Conservation (phyloP, 2,113 vertebrate species). For the Mesocricetus auratus region DNA sequence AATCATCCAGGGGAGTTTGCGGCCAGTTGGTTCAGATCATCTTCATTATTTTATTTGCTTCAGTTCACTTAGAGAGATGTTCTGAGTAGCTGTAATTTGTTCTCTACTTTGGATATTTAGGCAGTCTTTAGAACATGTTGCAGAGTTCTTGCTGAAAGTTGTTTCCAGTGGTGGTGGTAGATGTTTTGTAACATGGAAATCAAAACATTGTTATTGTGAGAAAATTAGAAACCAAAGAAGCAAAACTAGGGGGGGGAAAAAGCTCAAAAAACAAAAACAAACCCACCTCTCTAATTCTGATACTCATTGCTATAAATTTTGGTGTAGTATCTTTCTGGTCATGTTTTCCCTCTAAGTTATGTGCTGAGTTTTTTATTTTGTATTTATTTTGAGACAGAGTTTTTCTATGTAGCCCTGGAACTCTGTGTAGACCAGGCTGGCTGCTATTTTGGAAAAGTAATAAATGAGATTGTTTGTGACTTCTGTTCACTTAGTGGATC, state of each 20-base stretch:
- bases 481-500: background rate
- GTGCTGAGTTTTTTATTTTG: background rate
- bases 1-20: background rate
- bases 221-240: background rate
- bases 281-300: background rate
- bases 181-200: conserved; percentile 28
- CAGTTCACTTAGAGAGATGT: background rate
- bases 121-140: background rate
- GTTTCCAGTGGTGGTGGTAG: background rate
- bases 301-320: background rate
- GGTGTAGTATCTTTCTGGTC: background rate
- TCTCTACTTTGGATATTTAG: background rate
- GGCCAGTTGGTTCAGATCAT: background rate
- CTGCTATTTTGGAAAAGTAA: background rate
- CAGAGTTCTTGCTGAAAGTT: conserved; percentile 7
- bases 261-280: background rate
- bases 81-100: conserved; percentile 40
- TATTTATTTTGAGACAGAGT: background rate
- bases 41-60: conserved; percentile 42
- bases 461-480: background rate
- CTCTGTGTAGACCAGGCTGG: background rate
- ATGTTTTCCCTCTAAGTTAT: background rate
- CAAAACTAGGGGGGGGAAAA: background rate
- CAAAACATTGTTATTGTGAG: background rate
- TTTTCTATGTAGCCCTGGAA: background rate